Evolutionary conservation across 2,113 vertebrate genomes (phyloP).

Genomic region (Neolamprologus longior): DNA sequence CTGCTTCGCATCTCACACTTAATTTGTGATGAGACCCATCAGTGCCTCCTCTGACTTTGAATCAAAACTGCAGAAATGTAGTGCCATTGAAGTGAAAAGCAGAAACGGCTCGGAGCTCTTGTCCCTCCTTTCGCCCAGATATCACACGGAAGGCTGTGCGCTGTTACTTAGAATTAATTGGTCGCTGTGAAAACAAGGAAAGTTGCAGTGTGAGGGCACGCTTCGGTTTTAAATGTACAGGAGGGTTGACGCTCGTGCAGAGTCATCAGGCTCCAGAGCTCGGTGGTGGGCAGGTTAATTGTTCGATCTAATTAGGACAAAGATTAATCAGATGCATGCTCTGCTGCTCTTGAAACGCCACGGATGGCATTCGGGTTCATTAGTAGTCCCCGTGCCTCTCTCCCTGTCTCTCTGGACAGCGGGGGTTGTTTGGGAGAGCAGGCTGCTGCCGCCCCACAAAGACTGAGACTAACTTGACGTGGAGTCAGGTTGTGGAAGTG

Average conservation of each 20-base stretch:
- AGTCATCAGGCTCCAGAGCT: conserved; percentile 23
- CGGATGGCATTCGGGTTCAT: conserved; percentile 40
- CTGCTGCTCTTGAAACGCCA: conserved; percentile 26
- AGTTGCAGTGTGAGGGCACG: background rate
- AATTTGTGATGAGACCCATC: conserved; percentile 25
- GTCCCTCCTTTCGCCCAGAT: background rate
- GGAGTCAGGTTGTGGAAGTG: background rate
- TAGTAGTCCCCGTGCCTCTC: conserved; percentile 20
- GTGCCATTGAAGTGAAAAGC: background rate
- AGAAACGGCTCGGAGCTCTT: background rate
- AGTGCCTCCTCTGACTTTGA: background rate
- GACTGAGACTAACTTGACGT: background rate
- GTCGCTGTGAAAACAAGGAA: background rate
- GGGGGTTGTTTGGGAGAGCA: background rate
- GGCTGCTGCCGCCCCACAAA: background rate
- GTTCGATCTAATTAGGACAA: conserved; percentile 56
- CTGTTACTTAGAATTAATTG: background rate
- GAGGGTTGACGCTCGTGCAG: conserved; percentile 1
- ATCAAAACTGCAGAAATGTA: background rate
- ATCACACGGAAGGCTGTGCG: background rate
- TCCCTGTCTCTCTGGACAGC: background rate
- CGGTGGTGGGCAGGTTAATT: conserved; percentile 48
- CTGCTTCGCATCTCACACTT: conserved; percentile 14
- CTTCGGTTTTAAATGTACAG: background rate
- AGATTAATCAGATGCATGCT: conserved; percentile 57